Percentiles rank a stretch among this genome's conserved stretches.
Evolutionary conservation across 2,888 invertebrate genomes (phyloP).

Genomic region (Ormyrus pomaceus): DNA sequence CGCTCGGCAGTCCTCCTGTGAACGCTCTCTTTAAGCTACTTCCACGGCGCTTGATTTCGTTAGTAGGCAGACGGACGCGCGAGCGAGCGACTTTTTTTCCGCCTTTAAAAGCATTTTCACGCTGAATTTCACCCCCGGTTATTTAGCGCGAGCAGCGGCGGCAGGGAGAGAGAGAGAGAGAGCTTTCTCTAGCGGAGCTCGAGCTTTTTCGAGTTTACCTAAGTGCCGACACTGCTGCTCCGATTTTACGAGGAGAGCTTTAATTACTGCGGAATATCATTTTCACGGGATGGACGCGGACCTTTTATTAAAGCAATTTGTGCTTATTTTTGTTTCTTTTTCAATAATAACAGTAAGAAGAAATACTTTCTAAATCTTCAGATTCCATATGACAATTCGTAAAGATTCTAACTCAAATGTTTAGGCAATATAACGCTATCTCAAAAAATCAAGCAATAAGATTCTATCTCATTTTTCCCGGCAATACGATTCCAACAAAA

Average conservation of each 20-base stretch:
- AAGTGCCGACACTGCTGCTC: background rate
- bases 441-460: too few species aligned
- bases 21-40: slow-evolving; percentile 52
- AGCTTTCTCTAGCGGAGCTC: background rate
- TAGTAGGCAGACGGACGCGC: slow-evolving; percentile 11
- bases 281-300: too few species aligned
- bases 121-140: slow-evolving; percentile 42
- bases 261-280: background rate
- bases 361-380: too few species aligned
- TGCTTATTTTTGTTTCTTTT: too few species aligned
- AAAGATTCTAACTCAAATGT: too few species aligned
- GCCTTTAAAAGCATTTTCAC: slow-evolving; percentile 54
- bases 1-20: background rate
- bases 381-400: too few species aligned
- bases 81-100: slow-evolving; percentile 31
- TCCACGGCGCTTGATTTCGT: slow-evolving; percentile 51
- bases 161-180: too few species aligned
- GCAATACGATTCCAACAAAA: too few species aligned
- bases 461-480: too few species aligned
- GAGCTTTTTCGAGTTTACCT: background rate
- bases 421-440: too few species aligned
- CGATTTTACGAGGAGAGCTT: background rate
- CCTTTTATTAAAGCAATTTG: too few species aligned
- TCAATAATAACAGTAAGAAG: too few species aligned
- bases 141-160: slow-evolving; percentile 13